Base-by-base conservation (phyloP, 2,888 invertebrate species). In the Ctena decussata region DNA sequence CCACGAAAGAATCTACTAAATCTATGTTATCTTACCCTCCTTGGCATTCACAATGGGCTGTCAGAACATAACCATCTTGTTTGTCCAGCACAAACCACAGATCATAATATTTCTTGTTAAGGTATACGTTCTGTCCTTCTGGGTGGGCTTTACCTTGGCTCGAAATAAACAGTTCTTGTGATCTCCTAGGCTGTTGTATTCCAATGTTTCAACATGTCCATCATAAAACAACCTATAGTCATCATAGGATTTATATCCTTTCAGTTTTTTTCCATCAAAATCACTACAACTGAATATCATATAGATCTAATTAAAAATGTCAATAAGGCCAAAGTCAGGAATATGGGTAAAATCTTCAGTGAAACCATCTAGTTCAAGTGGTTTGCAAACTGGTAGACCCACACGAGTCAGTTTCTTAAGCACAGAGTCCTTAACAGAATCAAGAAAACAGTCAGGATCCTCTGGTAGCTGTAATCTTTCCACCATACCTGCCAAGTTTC, bases 251-350 rank as follows among this genome's bases (percentile, higher is more conserved):
- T 80, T 75, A 32, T 60, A 80, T 21, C 46, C 74, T 74, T 74
- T 80, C 46, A 80, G 69, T 71, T 82, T 77, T 21, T 71, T 82
- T n/a, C 41, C 72, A 35, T 82, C 81, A 46, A 77, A 82, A 35
- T 82, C 76, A 6, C 76, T 27, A 12, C 53, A 53, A 32, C 57
- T 77, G 41, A 69, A 82, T n/a, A 82, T 76, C 53, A 81, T 18
- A 30, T n/a, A n/a, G n/a, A n/a, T n/a, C n/a, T 75, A 76, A 53
- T 81, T 81, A 32, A 81, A 81, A 37, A 76, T 49, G 41, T 82
- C 77, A 82, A 77, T 77, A 1, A 82, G 41, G 8, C 77, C 71
- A 60, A 82, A 82, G 0, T 76, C 77, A 2, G 81, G 72, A 39
- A 82, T 77, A 71, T 76, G 0, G 6, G 57, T 77, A 18, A 82